These are phyloP conservation scores for Lichenostomus cassidix DNA, from an alignment of 2,113 vertebrate genomes.

Conservation along the genomic window DNA sequence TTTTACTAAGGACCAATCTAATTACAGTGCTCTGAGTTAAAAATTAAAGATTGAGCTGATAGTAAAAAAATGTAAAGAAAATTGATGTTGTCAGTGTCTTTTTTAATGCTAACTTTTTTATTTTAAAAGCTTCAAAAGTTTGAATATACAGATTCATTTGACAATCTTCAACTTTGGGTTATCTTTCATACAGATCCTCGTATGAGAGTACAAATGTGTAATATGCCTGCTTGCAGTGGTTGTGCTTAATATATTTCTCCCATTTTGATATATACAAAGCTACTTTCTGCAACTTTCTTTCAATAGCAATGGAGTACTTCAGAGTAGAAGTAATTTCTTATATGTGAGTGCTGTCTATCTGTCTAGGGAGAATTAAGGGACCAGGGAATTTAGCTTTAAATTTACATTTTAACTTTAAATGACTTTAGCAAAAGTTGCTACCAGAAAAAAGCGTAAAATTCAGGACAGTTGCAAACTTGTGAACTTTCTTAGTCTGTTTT, in stretches of 20 bases:
- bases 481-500: slow-evolving; percentile 48
- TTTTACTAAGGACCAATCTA: not conserved
- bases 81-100: not conserved
- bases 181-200: not conserved
- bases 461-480: slow-evolving; percentile 19
- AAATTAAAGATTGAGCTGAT: not conserved
- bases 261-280: slow-evolving; percentile 18
- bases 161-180: not conserved
- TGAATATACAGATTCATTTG: not conserved
- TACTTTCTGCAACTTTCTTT: not conserved
- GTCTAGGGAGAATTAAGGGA: slow-evolving; percentile 8
- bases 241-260: slow-evolving; percentile 9
- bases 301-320: not conserved
- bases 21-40: not conserved
- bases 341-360: not conserved
- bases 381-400: slow-evolving; percentile 14
- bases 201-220: not conserved
- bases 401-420: slow-evolving; percentile 46
- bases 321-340: slow-evolving; percentile 26
- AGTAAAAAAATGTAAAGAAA: not conserved
- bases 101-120: not conserved
- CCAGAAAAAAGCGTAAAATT: slow-evolving; percentile 21
- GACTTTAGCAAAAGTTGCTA: slow-evolving; percentile 31
- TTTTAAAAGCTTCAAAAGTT: not conserved
- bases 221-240: not conserved